Evolutionary conservation across 2,797 vertebrate genomes (phyloP), one percentile per base, ranked within the genome.

Genomic region (Hoplostethus atlanticus): DNA sequence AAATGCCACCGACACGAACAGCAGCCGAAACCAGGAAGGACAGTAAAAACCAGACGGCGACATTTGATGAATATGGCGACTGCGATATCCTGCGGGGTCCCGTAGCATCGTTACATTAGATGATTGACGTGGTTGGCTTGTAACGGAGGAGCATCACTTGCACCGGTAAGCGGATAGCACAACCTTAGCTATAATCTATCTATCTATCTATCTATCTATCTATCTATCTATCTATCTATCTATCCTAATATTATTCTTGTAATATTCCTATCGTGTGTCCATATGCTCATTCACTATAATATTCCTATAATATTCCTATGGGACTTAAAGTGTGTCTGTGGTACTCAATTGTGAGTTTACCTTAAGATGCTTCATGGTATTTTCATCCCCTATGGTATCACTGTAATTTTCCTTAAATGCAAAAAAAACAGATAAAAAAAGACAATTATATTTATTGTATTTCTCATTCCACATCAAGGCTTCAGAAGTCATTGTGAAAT

Each of bases 41-140:
- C 66, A 67, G 31, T 63, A 56, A 38, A 8, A 53, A 25, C 48
- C 52, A 53, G 50, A 56, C 38, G 30, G 71, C 30, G 36, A 36
- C 42, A 68, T 15, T 59, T 30, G 48, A 69, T 38, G 54, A 84
- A 84, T 61, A 89, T 88, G 86, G 82, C 82, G 79, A 68, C 71
- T 60, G 16, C 66, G 31, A 65, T 73, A 9, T 53, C 10, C 54
- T 54, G 60, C 56, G 38, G 59, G 52, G 72, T 36, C 13, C 61
- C 61, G 62, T 15, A 31, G 69, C 56, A 53, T 53, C 64, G 25
- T 46, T 47, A 67, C 57, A 64, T 31, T 21, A 8, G 28, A 31
- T 40, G 57, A 34, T 28, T n/a, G 48, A 42, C 38, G 36, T 42
- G 30, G 36, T 48, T 44, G 9, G 61, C 56, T 42, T 46, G 7